A percentile compares a stretch with the other conserved stretches of the same genome.
These are phyloP conservation scores for Anagyrus pseudococci DNA, from an alignment of 2,888 invertebrate species.

Conservation along the genomic window DNA sequence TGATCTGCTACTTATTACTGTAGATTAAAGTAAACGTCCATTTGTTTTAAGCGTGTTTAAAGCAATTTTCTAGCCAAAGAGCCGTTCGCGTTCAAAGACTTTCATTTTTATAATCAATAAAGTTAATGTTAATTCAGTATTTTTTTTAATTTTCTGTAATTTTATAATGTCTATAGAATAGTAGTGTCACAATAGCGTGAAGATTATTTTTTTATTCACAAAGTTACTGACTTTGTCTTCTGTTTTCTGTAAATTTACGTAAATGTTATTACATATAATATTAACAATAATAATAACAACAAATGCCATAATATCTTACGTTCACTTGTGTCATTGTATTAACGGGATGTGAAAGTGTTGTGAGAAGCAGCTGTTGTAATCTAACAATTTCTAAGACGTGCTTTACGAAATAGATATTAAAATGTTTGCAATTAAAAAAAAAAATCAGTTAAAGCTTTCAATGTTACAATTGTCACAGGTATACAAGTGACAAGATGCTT, in stretches of 20 bases:
- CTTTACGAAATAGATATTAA: background rate
- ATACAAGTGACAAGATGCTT: no score
- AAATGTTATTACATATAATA: conserved; percentile 20
- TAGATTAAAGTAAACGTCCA: background rate
- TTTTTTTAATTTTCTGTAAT: conserved; percentile 17
- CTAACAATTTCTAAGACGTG: no score
- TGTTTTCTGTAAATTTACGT: conserved; percentile 29
- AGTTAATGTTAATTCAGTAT: conserved; percentile 17
- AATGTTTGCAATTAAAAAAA: no score
- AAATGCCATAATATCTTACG: conserved; percentile 23
- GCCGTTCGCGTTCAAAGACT: conserved; percentile 4
- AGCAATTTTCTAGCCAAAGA: conserved; percentile 21
- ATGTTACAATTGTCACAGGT: no score
- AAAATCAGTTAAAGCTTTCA: no score
- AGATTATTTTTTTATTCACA: conserved; percentile 26
- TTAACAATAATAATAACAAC: conserved; percentile 25
- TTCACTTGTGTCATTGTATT: conserved; percentile 29
- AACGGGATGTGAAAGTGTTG: conserved; percentile 31
- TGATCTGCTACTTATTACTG: background rate
- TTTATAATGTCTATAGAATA: conserved; percentile 13
- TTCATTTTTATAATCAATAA: conserved; percentile 12
- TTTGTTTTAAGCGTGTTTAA: conserved; percentile 2
- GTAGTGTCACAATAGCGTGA: conserved; percentile 20
- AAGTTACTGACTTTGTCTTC: conserved; percentile 10
- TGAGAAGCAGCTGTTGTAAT: background rate